Evolutionary conservation across 92 coral and sea anemone species (phyloP).

Genomic region (Epizoanthus scotinus): DNA sequence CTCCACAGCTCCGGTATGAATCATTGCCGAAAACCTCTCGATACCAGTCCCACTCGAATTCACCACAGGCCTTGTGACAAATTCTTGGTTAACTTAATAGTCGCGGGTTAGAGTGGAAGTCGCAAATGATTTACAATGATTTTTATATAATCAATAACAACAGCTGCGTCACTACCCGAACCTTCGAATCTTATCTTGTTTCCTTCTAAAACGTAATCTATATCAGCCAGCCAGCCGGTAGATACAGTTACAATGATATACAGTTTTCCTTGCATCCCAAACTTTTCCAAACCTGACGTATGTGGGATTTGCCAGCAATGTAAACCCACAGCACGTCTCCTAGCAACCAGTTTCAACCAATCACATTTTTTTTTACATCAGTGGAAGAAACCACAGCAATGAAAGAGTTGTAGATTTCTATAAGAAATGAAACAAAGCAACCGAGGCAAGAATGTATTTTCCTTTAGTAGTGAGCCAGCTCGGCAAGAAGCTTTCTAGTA

Average conservation of each 20-base stretch:
- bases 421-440: neutral
- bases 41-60: neutral
- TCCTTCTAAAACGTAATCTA: neutral
- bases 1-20: neutral
- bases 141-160: neutral
- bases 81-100: neutral
- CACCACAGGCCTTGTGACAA: neutral
- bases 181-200: neutral
- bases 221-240: conserved; percentile 5
- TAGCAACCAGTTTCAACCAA: neutral
- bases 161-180: too few species aligned
- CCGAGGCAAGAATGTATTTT: neutral
- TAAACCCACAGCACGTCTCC: neutral
- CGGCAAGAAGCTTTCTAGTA: too few species aligned
- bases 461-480: too few species aligned
- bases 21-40: neutral
- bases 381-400: too few species aligned
- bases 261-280: neutral
- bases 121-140: too few species aligned
- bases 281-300: neutral
- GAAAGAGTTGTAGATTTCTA: neutral
- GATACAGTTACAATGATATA: neutral
- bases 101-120: neutral
- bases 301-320: neutral
- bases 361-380: neutral